Conservation (phyloP, 2,888 invertebrate genomes). For the Cheilosia soror region DNA sequence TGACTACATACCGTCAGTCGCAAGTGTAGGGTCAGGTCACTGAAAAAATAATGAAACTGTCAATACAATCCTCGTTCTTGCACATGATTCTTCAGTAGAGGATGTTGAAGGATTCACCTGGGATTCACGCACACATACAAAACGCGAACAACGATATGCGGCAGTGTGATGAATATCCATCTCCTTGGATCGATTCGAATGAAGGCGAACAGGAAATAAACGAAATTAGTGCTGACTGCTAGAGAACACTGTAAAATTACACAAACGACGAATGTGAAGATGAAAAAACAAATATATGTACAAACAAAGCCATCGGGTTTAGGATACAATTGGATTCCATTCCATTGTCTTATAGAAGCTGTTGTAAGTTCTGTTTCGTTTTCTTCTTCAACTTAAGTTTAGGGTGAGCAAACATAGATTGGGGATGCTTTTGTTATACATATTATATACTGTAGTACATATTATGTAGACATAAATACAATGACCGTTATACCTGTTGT, state of each 20-base stretch:
- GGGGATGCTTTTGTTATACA: background rate
- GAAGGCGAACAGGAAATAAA: conserved; percentile 47
- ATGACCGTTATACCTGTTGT: conserved; percentile 61
- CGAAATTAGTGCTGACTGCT: conserved; percentile 51
- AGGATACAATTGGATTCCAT: conserved; percentile 38
- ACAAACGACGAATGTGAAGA: conserved; percentile 36
- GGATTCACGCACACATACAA: conserved; percentile 19
- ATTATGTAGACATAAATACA: conserved; percentile 9
- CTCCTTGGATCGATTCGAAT: conserved; percentile 49
- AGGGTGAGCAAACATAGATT: background rate
- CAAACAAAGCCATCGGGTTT: background rate
- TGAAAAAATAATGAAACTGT: conserved; percentile 43
- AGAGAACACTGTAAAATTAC: conserved; percentile 44
- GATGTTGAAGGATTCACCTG: conserved; percentile 42
- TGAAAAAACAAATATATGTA: conserved; percentile 2
- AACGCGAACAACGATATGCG: background rate
- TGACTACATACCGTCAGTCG: background rate
- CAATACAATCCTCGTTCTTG: conserved; percentile 37
- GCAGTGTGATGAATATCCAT: conserved; percentile 38
- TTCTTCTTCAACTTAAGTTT: background rate
- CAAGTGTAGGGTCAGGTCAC: conserved; percentile 4
- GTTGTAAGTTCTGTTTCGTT: conserved; percentile 1
- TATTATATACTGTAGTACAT: too few relatives aligned
- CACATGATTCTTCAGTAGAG: conserved; percentile 24
- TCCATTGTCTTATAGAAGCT: conserved; percentile 10